phyloP scores from a whole-genome alignment of 2,888 invertebrate species.

The Arrhopalites spinosus region DNA sequence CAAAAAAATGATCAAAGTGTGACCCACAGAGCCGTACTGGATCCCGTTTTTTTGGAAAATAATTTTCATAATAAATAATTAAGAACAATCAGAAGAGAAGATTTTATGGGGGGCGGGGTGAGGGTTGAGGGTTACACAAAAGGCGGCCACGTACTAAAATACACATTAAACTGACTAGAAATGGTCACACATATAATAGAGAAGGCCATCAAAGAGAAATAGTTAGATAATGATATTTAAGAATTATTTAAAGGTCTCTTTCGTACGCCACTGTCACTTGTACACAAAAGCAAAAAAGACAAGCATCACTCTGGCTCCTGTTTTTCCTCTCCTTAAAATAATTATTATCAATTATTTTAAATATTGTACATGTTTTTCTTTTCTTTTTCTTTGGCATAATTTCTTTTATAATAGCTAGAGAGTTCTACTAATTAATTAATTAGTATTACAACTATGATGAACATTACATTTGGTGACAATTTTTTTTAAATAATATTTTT shows the following conservation, averaged over 20 bases:
- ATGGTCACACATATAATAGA: conserved; percentile 29
- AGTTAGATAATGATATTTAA: background rate
- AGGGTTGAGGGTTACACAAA: conserved; percentile 37
- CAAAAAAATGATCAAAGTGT: too few species aligned
- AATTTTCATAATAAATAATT: background rate
- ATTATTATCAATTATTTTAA: too few species aligned
- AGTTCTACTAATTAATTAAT: too few species aligned
- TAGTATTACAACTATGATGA: too few species aligned
- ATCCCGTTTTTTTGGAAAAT: background rate
- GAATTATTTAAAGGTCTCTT: conserved; percentile 2
- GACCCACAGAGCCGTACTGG: too few species aligned
- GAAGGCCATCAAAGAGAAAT: conserved; percentile 30
- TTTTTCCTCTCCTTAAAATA: too few species aligned
- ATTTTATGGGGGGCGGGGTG: conserved; percentile 8
- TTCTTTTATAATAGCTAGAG: too few species aligned
- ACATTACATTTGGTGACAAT: too few species aligned
- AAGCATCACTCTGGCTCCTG: conserved; percentile 14
- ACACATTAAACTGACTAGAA: conserved; percentile 33
- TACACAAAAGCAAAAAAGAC: conserved; percentile 30
- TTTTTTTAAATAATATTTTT: too few species aligned
- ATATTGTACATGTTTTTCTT: too few species aligned
- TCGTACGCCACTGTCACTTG: conserved; percentile 22
- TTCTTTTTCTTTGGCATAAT: too few species aligned
- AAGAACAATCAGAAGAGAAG: background rate
- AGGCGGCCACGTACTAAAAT: conserved; percentile 42